A percentile compares a stretch with the other conserved stretches of the same genome.
Evolutionary conservation across 2,888 invertebrate genomes (phyloP).

Genomic region (Drosophila niveifrons): DNA sequence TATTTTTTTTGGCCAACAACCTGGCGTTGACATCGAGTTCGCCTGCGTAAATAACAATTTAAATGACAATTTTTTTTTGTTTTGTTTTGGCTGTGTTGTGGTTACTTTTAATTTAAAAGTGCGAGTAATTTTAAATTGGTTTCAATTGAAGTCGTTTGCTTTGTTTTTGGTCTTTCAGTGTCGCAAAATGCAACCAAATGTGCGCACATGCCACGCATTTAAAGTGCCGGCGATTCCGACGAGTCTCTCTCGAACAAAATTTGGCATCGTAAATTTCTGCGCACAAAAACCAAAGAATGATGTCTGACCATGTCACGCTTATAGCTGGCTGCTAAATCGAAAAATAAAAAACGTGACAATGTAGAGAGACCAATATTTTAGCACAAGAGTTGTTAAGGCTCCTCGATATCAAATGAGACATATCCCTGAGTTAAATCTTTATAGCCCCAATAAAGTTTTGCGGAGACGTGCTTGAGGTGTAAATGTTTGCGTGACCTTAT

Average conservation of each 20-base stretch:
- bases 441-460: slow-evolving; percentile 34
- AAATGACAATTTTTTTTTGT: slow-evolving; percentile 61
- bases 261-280: slow-evolving; percentile 56
- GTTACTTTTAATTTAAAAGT: slow-evolving; percentile 65
- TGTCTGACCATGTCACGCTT: slow-evolving; percentile 59
- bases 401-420: slow-evolving; percentile 8
- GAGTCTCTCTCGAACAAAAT: slow-evolving; percentile 23
- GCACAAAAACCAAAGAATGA: slow-evolving; percentile 30
- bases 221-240: slow-evolving; percentile 51
- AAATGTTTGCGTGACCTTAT: slow-evolving; percentile 41
- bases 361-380: slow-evolving; percentile 20
- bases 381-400: not conserved
- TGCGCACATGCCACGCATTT: slow-evolving; percentile 71
- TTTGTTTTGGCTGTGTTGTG: not conserved
- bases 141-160: slow-evolving; percentile 1
- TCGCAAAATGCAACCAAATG: slow-evolving; percentile 70
- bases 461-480: slow-evolving; percentile 42
- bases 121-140: slow-evolving; percentile 69
- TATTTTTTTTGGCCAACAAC: slow-evolving; percentile 9
- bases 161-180: slow-evolving; percentile 59
- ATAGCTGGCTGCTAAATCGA: slow-evolving; percentile 7
- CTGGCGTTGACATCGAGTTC: slow-evolving; percentile 7
- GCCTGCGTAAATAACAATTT: slow-evolving; percentile 72
- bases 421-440: slow-evolving; percentile 37
- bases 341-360: slow-evolving; percentile 71